These are phyloP conservation scores for Amiota mariae DNA, from an alignment of 2,888 invertebrate genomes.

Conservation along the genomic window DNA sequence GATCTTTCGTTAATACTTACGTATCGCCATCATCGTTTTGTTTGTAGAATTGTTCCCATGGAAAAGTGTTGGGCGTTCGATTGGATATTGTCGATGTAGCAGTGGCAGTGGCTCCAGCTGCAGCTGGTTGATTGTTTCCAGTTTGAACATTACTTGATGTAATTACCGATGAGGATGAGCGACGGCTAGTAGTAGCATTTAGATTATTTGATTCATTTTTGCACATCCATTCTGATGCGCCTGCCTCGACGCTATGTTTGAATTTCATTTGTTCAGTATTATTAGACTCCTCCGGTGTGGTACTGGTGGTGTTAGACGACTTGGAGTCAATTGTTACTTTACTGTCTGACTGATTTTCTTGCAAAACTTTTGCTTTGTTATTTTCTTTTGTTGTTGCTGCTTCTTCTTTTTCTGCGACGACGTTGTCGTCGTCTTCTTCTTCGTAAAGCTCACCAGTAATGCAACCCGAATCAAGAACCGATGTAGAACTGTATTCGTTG, in stretches of 20 bases:
- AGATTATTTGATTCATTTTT: slow-evolving; percentile 42
- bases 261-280: slow-evolving; percentile 74
- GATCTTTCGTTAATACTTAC: slow-evolving; percentile 77
- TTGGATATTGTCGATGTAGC: slow-evolving; percentile 44
- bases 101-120: slow-evolving; percentile 28
- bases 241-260: slow-evolving; percentile 80
- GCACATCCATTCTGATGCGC: slow-evolving; percentile 79
- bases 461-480: slow-evolving; percentile 59
- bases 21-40: slow-evolving; percentile 91
- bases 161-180: slow-evolving; percentile 35
- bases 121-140: slow-evolving; percentile 40
- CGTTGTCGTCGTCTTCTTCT: slow-evolving; percentile 45
- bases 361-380: slow-evolving; percentile 16
- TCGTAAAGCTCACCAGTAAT: slow-evolving; percentile 53
- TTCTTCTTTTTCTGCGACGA: slow-evolving; percentile 30
- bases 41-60: slow-evolving; percentile 80
- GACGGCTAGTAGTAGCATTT: slow-evolving; percentile 38
- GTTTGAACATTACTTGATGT: background rate
- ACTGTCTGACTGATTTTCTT: slow-evolving; percentile 34
- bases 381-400: slow-evolving; percentile 31
- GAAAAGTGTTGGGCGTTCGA: slow-evolving; percentile 70
- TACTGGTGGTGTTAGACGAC: background rate
- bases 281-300: slow-evolving; percentile 37
- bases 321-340: slow-evolving; percentile 32
- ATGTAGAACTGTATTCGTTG: background rate